Evolutionary conservation across 1,140 invertebrate species (phyloP).

Genomic region (Neocloeon triangulifer): DNA sequence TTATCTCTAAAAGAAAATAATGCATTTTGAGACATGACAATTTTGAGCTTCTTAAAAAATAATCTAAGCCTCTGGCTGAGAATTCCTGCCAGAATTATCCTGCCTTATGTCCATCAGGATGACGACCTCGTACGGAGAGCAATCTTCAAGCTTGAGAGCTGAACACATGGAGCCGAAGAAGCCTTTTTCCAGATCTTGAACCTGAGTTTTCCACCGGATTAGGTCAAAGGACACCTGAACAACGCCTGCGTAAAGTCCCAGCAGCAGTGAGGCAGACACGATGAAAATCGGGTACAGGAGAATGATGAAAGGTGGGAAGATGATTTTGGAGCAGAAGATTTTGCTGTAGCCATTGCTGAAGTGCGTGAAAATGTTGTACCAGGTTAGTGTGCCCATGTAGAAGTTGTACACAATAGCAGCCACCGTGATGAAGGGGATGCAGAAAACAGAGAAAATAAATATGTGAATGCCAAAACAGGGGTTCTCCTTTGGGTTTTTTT

Average conservation of each 20-base stretch:
- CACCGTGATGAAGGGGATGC: slow-evolving; percentile 35
- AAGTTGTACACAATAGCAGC: slow-evolving; percentile 42
- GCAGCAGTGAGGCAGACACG: slow-evolving; percentile 31
- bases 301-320: slow-evolving; percentile 41
- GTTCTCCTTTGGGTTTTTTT: slow-evolving; percentile 28
- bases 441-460: slow-evolving; percentile 35
- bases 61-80: no score
- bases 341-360: slow-evolving; percentile 46
- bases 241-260: slow-evolving; percentile 41
- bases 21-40: no score
- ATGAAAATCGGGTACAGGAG: slow-evolving; percentile 47
- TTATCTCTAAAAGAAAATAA: no score
- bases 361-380: slow-evolving; percentile 52
- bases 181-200: slow-evolving; percentile 52
- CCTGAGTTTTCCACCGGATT: slow-evolving; percentile 45
- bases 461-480: slow-evolving; percentile 36
- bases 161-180: slow-evolving; percentile 58
- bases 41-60: no score
- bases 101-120: slow-evolving; percentile 9
- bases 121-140: slow-evolving; percentile 39
- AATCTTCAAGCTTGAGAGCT: slow-evolving; percentile 38
- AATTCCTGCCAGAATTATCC: no score
- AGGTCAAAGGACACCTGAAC: slow-evolving; percentile 39
- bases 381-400: slow-evolving; percentile 49
- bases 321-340: slow-evolving; percentile 28